phyloP scores from a whole-genome alignment of 2,113 vertebrate species.

The Colius striatus region DNA sequence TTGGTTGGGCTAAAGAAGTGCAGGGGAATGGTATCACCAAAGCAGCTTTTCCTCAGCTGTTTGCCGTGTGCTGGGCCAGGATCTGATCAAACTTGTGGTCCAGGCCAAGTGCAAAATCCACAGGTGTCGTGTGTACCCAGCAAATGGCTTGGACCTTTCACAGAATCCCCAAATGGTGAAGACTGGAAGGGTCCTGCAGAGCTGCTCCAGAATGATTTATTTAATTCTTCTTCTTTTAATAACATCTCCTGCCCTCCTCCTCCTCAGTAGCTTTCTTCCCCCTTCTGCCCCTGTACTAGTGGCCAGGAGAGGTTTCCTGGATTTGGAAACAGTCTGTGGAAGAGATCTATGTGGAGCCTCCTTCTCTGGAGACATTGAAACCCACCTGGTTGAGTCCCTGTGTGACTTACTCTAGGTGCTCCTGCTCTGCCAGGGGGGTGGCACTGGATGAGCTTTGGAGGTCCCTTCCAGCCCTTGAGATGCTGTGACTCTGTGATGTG shows the following conservation, averaged over 20 bases:
- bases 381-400: no score
- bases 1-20: neutral
- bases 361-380: no score
- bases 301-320: neutral
- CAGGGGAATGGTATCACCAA: neutral
- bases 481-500: no score
- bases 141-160: neutral
- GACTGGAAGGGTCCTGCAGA: no score
- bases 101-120: neutral
- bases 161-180: no score
- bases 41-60: neutral
- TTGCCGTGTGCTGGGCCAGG: neutral
- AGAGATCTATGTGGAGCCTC: neutral
- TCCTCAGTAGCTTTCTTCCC: neutral
- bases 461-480: no score
- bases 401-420: no score
- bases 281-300: neutral
- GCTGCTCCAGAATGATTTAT: no score
- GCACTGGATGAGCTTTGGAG: no score
- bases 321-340: neutral
- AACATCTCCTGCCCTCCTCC: neutral
- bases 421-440: no score
- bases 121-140: fast-evolving
- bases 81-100: neutral
- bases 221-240: no score